Conservation (phyloP, 2,113 vertebrate species). For the Nettapus auritus region DNA sequence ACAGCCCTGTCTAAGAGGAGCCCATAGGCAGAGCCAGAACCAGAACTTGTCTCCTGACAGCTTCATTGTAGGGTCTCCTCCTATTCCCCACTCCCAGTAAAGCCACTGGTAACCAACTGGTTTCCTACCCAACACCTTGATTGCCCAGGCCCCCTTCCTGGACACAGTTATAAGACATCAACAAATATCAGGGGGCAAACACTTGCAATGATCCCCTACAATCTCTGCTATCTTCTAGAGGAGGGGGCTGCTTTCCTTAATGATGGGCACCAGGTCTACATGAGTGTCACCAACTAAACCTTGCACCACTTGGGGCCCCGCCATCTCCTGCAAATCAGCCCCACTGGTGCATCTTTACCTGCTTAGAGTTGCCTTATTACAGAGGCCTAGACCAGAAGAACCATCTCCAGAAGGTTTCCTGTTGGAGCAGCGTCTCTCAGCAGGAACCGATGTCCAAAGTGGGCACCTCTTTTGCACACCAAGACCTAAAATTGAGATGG, state of each 20-base stretch:
- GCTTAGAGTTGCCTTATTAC: background rate
- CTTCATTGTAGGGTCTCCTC: background rate
- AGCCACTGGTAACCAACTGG: background rate
- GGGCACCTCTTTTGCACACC: background rate
- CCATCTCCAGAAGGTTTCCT: background rate
- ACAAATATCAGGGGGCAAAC: background rate
- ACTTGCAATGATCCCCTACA: background rate
- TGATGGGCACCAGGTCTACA: background rate
- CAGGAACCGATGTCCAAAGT: background rate
- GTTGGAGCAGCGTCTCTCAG: background rate
- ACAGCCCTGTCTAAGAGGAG: background rate
- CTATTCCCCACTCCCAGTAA: background rate
- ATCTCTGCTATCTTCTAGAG: background rate
- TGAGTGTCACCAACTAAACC: background rate
- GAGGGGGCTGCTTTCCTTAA: background rate
- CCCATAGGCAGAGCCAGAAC: background rate
- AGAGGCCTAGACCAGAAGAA: background rate
- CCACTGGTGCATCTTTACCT: background rate
- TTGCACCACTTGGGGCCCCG: background rate
- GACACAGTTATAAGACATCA: background rate
- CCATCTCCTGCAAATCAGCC: background rate
- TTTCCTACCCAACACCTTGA: background rate
- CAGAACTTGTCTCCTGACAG: background rate
- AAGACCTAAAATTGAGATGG: background rate
- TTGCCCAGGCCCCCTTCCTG: background rate